Conservation (phyloP, 1,140 invertebrate genomes). For the Apis laboriosa region DNA sequence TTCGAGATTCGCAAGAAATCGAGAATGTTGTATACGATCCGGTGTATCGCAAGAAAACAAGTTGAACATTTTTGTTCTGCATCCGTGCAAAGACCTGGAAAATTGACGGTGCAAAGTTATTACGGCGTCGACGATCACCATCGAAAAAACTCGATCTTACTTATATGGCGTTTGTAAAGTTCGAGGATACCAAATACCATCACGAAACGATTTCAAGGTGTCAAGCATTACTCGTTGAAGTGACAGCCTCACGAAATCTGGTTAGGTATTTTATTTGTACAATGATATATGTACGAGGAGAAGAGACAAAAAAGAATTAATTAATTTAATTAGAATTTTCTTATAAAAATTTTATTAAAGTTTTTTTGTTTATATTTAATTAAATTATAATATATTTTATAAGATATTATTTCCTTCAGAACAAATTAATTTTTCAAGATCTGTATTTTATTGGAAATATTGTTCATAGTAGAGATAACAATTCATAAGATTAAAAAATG, state of each 20-base stretch:
- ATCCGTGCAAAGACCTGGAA: slow-evolving; percentile 31
- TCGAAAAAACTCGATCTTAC: slow-evolving; percentile 41
- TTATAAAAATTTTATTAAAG: background rate
- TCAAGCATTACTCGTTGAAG: slow-evolving; percentile 51
- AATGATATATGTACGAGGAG: slow-evolving; percentile 1
- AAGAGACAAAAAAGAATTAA: background rate
- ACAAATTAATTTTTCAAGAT: too few species aligned
- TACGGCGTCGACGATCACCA: slow-evolving; percentile 3
- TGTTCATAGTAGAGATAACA: too few species aligned
- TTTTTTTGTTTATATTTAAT: too few species aligned
- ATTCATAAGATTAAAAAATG: too few species aligned
- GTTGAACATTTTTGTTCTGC: background rate
- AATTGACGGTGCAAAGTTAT: slow-evolving; percentile 43
- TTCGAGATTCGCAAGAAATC: slow-evolving; percentile 5
- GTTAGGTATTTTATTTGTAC: background rate
- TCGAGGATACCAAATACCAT: slow-evolving; percentile 49
- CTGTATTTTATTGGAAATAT: too few species aligned
- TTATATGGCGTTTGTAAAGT: slow-evolving; percentile 51
- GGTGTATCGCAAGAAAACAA: slow-evolving; percentile 10
- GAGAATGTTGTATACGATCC: slow-evolving; percentile 24
- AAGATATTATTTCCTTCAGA: too few species aligned
- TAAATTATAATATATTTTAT: too few species aligned
- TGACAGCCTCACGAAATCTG: background rate
- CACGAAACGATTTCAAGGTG: slow-evolving; percentile 57
- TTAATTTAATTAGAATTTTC: slow-evolving; percentile 26